phyloP scores from a whole-genome alignment of 2,888 invertebrate species.

The Troides oblongomaculatus region DNA sequence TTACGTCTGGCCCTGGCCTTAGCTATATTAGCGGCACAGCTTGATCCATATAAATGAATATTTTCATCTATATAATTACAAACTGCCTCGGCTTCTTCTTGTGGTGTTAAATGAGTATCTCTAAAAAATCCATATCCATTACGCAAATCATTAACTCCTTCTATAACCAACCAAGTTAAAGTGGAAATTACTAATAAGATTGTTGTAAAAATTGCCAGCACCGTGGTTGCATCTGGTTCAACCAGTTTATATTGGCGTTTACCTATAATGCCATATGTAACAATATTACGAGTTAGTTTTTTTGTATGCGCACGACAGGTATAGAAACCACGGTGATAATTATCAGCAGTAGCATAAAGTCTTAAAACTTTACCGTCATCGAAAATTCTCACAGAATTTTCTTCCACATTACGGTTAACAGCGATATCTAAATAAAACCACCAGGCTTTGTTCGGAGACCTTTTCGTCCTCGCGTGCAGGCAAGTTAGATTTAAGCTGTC shows the following conservation, averaged over 20 bases:
- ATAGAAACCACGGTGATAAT: slow-evolving; percentile 64
- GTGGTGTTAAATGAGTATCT: slow-evolving; percentile 60
- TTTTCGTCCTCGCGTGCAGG: slow-evolving; percentile 53
- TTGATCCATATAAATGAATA: slow-evolving; percentile 49
- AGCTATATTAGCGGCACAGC: slow-evolving; percentile 52
- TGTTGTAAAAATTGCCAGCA: slow-evolving; percentile 59
- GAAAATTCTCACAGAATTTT: slow-evolving; percentile 48
- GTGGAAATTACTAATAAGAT: slow-evolving; percentile 55
- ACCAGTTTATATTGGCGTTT: slow-evolving; percentile 51
- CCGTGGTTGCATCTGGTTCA: slow-evolving; percentile 57
- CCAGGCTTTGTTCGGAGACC: slow-evolving; percentile 48
- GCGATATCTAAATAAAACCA: slow-evolving; percentile 63
- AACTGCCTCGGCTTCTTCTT: slow-evolving; percentile 64
- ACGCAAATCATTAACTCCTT: slow-evolving; percentile 63
- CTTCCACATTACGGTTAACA: slow-evolving; percentile 40
- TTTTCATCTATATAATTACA: slow-evolving; percentile 65
- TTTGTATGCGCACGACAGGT: slow-evolving; percentile 62
- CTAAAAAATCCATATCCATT: slow-evolving; percentile 69
- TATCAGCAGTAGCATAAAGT: slow-evolving; percentile 53
- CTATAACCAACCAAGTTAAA: slow-evolving; percentile 58
- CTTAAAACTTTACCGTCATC: slow-evolving; percentile 63
- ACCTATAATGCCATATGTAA: slow-evolving; percentile 69
- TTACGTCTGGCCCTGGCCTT: slow-evolving; percentile 57
- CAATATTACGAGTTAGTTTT: slow-evolving; percentile 56
- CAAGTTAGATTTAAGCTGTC: slow-evolving; percentile 66